Evolutionary conservation across 2,113 vertebrate genomes (phyloP), one percentile per base, ranked within the genome.

Genomic region (Lepus timidus): DNA sequence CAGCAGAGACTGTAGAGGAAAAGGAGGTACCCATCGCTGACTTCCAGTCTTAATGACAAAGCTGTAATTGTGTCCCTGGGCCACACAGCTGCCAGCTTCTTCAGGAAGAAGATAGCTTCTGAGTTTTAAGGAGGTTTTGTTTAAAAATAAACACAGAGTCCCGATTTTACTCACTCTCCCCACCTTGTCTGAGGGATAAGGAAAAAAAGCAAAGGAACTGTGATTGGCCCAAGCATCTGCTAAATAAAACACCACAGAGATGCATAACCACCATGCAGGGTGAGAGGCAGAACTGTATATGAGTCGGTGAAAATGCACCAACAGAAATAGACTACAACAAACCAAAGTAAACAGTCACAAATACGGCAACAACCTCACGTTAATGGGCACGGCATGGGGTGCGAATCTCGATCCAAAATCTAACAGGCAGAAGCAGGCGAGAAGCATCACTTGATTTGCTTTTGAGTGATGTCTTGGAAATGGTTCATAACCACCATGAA

Each of bases 51-150:
- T 95, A 93, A 92, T 62, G 91, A 95, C 51, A 51, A 83, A 67
- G 94, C 81, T 95, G 51, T 81, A 96, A 97, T 88, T 96, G 58
- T 94, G 93, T 85, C 96, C 95, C 91, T 95, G 33, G 74, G 96
- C 96, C 93, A 97, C 83, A 89, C 91, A 97, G 96, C 96, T 98
- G 98, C 93, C 96, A 89, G 85, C 91, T 97, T 95, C 95, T 74
- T 74, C 88, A 92, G 88, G 94, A 96, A 33, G 85, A 82, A 96
- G 94, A 76, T 91, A 95, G 27, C 76, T 31, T 76, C 88, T 89
- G 19, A 82, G 44, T 93, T 96, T 96, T 94, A 97, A 96, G 78
- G 79, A 97, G 55, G 70, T 71, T 96, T 96, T 96, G 71, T 95
- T 88, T 96, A 85, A 97, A 98, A 93, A n/a, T 52, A 97, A 96